Evolutionary conservation across 2,888 invertebrate species (phyloP), one percentile per base, ranked within the genome.

Genomic region (Bellardia pandia): DNA sequence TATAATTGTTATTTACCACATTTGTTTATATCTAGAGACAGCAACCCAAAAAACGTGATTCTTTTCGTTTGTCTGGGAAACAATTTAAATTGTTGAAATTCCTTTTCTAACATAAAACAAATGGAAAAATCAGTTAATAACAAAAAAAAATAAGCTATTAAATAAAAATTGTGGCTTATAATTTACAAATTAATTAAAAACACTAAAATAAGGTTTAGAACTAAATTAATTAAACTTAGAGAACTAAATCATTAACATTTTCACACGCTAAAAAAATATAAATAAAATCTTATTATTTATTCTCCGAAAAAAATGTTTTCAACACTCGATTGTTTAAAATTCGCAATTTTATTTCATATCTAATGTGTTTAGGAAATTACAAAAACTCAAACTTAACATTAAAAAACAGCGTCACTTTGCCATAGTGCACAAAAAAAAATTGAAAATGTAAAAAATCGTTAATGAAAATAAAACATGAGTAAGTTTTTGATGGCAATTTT

Each of bases 291-390:
- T 37, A 6, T 6, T 37, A 37, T 37, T 37, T 37, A 37, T 37
- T 37, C 4, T 37, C 1, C 4, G 37, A 37, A 37, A 37, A 37
- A 37, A 37, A 37, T 37, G 0, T 37, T 6, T 37, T 23, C 23
- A 23, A 23, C 23, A 23, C 23, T 1, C 23, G 23, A 23, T 23
- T 23, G 1, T 23, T 23, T 23, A 23, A 23, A 37, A 37, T 6
- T 37, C 5, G 37, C 42, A 72, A 56, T 33, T 68, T 72, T 33
- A 9, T 8, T 13, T 40, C 53, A 66, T 40, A 48, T n/a, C 48
- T 74, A 84, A 84, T 84, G 78, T 30, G 23, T 84, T 78, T 30
- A 78, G 84, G 74, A 78, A 74, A 74, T 74, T 60, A 45, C 51
- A 42, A 3, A 5, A n/a, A 51, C n/a, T 68, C 23, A 66, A 66